Conservation (phyloP, 1,140 invertebrate genomes). For the Mercenaria mercenaria region DNA sequence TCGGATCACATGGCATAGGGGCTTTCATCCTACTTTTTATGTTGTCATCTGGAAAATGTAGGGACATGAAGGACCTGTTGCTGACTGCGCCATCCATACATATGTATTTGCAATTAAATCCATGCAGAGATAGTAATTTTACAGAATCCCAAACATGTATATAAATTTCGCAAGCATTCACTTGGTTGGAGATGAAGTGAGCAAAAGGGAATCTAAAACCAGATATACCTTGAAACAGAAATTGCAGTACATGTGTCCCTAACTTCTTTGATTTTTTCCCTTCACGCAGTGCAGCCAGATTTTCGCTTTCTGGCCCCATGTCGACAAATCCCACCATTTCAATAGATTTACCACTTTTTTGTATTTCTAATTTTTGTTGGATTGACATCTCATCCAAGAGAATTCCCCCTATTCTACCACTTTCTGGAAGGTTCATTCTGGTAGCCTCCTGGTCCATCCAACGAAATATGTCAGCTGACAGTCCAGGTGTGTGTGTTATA, state of each 20-base stretch:
- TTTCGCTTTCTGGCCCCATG: constrained; percentile 30
- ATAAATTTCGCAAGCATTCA: constrained; percentile 22
- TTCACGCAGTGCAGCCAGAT: constrained; percentile 12
- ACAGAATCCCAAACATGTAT: constrained; percentile 46
- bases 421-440: constrained; percentile 13
- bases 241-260: constrained; percentile 19
- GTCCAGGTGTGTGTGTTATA: constrained; percentile 52
- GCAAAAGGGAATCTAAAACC: constrained; percentile 54
- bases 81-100: constrained; percentile 46
- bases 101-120: constrained; percentile 34
- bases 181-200: constrained; percentile 46
- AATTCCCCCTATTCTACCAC: constrained; percentile 31
- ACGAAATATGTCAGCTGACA: constrained; percentile 45
- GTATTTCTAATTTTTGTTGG: constrained; percentile 46
- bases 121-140: constrained; percentile 26
- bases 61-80: constrained; percentile 41
- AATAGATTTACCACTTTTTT: constrained; percentile 14
- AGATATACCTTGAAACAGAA: constrained; percentile 48
- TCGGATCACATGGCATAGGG: constrained; percentile 24
- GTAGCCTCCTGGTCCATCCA: constrained; percentile 67
- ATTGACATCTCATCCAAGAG: constrained; percentile 61
- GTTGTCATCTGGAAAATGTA: constrained; percentile 40
- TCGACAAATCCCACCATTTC: constrained; percentile 56
- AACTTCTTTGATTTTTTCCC: constrained; percentile 32
- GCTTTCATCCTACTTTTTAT: constrained; percentile 34